phyloP scores from a whole-genome alignment of 2,888 invertebrate species.

The Heterodera filipjevi region DNA sequence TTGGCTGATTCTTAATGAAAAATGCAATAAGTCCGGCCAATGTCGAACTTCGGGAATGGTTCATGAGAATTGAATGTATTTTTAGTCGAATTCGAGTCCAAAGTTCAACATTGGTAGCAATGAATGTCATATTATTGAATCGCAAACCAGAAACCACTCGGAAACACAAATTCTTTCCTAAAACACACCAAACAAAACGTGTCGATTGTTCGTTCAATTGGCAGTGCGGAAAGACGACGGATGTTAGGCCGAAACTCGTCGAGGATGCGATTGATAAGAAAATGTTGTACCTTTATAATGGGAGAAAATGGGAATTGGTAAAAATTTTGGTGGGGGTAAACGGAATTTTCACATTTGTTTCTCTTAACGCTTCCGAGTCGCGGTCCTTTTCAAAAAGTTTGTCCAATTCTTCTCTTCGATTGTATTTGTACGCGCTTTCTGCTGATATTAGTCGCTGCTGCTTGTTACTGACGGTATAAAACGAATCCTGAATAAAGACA shows the following conservation, averaged over 20 bases:
- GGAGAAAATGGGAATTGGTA: too few relatives aligned
- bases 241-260: not conserved
- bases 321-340: not conserved
- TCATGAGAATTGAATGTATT: too few relatives aligned
- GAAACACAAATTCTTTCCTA: too few relatives aligned
- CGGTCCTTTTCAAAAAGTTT: not conserved
- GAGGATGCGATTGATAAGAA: not conserved
- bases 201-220: not conserved
- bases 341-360: not conserved
- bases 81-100: too few relatives aligned
- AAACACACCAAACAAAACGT: not conserved
- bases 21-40: not conserved
- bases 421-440: not conserved
- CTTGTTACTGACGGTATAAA: not conserved
- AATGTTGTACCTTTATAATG: not conserved
- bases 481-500: not conserved
- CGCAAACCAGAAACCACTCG: too few relatives aligned
- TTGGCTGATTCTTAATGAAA: slow-evolving; percentile 1
- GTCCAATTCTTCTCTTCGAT: not conserved
- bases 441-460: not conserved
- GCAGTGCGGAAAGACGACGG: not conserved
- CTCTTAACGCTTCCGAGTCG: not conserved
- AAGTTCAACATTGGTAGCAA: too few relatives aligned
- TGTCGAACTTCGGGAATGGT: not conserved
- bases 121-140: too few relatives aligned